Percentiles rank a stretch among this genome's conserved stretches.
Conservation (phyloP, 2,113 vertebrate genomes). For the Daubentonia madagascariensis region DNA sequence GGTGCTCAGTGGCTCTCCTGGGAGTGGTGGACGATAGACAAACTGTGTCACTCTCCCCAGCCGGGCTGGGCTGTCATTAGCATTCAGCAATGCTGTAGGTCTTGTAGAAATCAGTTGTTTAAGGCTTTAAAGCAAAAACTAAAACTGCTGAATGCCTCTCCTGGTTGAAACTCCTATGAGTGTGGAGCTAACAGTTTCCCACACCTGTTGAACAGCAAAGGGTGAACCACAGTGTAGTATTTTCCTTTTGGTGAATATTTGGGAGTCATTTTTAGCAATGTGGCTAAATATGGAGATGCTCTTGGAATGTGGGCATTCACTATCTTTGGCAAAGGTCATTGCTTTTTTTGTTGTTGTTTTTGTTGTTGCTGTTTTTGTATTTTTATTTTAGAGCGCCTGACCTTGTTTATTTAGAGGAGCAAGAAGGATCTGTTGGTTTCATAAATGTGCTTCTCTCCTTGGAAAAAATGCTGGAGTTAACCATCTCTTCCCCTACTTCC, state of each 20-base stretch:
- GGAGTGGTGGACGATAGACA: background rate
- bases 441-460: background rate
- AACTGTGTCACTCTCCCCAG: background rate
- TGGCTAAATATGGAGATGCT: background rate
- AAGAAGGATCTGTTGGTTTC: background rate
- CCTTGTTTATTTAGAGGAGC: background rate
- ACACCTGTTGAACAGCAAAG: background rate
- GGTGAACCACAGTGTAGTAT: background rate
- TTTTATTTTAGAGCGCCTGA: background rate
- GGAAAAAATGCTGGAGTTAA: background rate
- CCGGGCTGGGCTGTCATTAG: slow-evolving; percentile 13
- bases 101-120: slow-evolving; percentile 48
- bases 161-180: slow-evolving; percentile 18
- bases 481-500: background rate
- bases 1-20: background rate
- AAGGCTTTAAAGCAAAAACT: background rate
- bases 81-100: slow-evolving; percentile 44
- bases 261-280: slow-evolving; percentile 13
- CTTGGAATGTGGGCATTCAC: background rate
- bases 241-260: slow-evolving; percentile 30
- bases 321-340: slow-evolving; percentile 17
- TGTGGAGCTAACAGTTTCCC: slow-evolving; percentile 23
- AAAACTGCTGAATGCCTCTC: slow-evolving; percentile 41
- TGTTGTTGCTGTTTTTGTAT: background rate
- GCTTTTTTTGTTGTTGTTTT: background rate